phyloP scores from a whole-genome alignment of 1,140 invertebrate species.

The Neotoxoptera formosana region DNA sequence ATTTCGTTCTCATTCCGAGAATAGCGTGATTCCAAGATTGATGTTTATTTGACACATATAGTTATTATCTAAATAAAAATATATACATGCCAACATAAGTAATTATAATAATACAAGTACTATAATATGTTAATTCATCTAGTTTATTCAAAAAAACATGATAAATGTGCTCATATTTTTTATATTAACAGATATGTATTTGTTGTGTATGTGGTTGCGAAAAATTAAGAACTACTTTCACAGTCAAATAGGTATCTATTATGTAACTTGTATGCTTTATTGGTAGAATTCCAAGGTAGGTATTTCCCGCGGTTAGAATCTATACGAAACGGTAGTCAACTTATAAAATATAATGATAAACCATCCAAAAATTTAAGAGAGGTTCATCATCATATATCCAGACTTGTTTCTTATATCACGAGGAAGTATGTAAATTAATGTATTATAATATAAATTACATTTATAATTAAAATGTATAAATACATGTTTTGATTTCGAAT shows the following conservation, averaged over 20 bases:
- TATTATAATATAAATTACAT: not conserved
- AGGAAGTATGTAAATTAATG: not conserved
- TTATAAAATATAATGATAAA: not conserved
- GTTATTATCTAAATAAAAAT: not conserved
- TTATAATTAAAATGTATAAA: not conserved
- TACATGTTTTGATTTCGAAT: not conserved
- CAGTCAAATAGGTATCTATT: not conserved
- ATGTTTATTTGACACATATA: not conserved
- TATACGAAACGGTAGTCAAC: not conserved
- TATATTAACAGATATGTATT: not conserved
- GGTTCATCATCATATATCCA: not conserved
- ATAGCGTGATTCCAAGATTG: not conserved
- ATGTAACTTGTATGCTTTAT: not conserved
- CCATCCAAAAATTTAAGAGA: not conserved
- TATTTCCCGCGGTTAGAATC: not conserved
- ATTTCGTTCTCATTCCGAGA: slow-evolving; percentile 7
- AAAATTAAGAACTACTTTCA: slow-evolving; percentile 32
- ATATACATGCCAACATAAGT: not conserved
- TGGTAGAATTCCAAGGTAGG: not conserved
- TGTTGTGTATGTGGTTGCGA: not conserved
- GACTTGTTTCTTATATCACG: not conserved
- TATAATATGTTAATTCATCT: not conserved
- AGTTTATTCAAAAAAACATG: not conserved
- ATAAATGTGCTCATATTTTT: not conserved
- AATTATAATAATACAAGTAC: not conserved